Evolutionary conservation across 2,797 vertebrate genomes (phyloP), one percentile per base, ranked within the genome.

Genomic region (Cichlasoma orientale): DNA sequence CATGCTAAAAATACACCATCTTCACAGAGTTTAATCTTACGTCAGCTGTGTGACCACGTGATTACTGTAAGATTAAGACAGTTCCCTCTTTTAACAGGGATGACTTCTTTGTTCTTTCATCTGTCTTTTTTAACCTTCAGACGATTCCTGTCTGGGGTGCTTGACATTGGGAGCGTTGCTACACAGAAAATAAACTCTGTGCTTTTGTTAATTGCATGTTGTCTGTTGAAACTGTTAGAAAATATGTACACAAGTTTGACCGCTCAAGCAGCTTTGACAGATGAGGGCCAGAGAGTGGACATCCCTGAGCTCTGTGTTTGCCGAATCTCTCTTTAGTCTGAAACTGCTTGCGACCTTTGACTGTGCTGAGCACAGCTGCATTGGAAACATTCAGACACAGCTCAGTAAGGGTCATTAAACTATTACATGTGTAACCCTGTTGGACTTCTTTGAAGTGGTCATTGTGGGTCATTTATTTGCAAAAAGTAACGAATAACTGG

Each of bases 341-440:
- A n/a, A 68, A 18, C 19, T 41, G 63, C 54, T 56, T 25, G 50
- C 84, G 77, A 80, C 77, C 71, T 71, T 31, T 80, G 69, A 74
- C 29, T 71, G 16, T 23, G 23, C 14, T 44, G 61, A 50, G 56
- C 55, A 56, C 27, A 55, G 61, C 18, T 77, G n/a, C 33, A 57
- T 41, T 56, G 21, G 14, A 31, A 77, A 61, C 54, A 78, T 68
- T 68, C 38, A 53, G 56, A 29, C 29, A 69, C 59, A 72, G 36
- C 7, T 12, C 63, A 4, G 19, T 11, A 58, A 7, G 27, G 59
- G 66, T 84, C 74, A 85, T 74, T 77, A 75, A 66, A 82, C 68
- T 53, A 18, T 70, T 25, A 61, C 27, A 68, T 70, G 71, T 58
- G 68, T 66, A 56, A 79, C 36, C 56, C 79, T 19, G 63, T 7